A percentile compares a stretch with the other conserved stretches of the same genome.
Conservation (phyloP, 2,113 vertebrate species). For the Myiagra hebetior region DNA sequence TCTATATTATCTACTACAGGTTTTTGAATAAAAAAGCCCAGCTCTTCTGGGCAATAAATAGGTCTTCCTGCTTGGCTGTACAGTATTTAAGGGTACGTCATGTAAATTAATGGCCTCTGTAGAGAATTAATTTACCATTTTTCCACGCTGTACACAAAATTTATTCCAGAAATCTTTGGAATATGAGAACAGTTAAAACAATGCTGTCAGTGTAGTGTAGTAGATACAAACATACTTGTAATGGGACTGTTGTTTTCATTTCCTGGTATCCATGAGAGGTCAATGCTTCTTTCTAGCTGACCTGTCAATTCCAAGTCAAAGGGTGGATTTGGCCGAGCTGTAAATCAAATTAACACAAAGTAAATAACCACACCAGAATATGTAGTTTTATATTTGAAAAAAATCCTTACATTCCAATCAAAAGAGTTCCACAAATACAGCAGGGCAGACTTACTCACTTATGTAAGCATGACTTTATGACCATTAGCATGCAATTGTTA, state of each 20-base stretch:
- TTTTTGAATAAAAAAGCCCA: not conserved
- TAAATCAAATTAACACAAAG: conserved; percentile 48
- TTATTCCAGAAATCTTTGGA: not conserved
- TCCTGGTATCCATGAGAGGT: conserved; percentile 92
- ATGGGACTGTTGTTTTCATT: conserved; percentile 92
- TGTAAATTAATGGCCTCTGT: not conserved
- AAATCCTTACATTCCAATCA: not conserved
- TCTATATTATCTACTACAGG: not conserved
- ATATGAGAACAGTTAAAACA: not conserved
- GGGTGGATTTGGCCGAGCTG: conserved; percentile 89
- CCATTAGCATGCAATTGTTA: conserved; percentile 61
- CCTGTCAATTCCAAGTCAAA: conserved; percentile 93
- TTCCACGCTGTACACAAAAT: not conserved
- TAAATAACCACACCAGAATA: not conserved
- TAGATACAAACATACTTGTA: conserved; percentile 76
- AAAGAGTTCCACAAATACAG: not conserved
- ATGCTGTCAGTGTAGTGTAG: not conserved
- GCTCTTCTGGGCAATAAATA: not conserved
- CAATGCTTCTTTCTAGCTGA: conserved; percentile 82
- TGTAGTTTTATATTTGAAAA: not conserved
- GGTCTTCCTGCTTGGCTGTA: not conserved
- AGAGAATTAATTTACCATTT: not conserved
- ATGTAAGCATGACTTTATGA: not conserved
- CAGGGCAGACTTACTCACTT: not conserved
- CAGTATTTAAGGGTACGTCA: not conserved